Evolutionary conservation across 2,888 invertebrate genomes (phyloP).

Genomic region (Theretra japonica): DNA sequence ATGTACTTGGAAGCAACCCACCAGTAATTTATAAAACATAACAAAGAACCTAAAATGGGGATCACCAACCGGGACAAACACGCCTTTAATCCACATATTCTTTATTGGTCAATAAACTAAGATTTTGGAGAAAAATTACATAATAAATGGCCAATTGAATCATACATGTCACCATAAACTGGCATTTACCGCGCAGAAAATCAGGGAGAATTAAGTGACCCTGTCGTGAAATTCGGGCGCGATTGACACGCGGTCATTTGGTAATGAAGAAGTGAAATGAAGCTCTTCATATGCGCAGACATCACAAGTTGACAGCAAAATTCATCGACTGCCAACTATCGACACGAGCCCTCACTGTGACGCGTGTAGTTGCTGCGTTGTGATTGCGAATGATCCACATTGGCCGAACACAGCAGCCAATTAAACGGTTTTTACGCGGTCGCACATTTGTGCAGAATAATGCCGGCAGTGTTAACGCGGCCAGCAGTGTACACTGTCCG

Average conservation of each 20-base stretch:
- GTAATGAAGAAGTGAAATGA: background rate
- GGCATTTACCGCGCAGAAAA: background rate
- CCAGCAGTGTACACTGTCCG: conserved; percentile 44
- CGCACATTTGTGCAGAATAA: conserved; percentile 73
- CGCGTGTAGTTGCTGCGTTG: conserved; percentile 56
- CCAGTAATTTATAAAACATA: no score
- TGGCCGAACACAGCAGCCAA: conserved; percentile 65
- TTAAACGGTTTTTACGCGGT: conserved; percentile 81
- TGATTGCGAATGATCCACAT: conserved; percentile 76
- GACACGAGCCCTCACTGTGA: conserved; percentile 59
- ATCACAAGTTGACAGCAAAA: conserved; percentile 11
- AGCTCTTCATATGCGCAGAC: background rate
- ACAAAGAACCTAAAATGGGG: no score
- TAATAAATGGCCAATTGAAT: no score
- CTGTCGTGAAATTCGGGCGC: no score
- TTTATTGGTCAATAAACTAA: no score
- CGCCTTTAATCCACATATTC: no score
- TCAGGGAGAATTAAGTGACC: background rate
- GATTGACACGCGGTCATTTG: background rate
- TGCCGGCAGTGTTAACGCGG: conserved; percentile 53
- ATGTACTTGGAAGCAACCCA: no score
- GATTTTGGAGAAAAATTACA: no score
- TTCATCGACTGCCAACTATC: conserved; percentile 33
- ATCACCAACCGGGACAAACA: no score
- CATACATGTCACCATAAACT: background rate